phyloP scores from a whole-genome alignment of 2,113 vertebrate species.

The Ovibos moschatus region DNA sequence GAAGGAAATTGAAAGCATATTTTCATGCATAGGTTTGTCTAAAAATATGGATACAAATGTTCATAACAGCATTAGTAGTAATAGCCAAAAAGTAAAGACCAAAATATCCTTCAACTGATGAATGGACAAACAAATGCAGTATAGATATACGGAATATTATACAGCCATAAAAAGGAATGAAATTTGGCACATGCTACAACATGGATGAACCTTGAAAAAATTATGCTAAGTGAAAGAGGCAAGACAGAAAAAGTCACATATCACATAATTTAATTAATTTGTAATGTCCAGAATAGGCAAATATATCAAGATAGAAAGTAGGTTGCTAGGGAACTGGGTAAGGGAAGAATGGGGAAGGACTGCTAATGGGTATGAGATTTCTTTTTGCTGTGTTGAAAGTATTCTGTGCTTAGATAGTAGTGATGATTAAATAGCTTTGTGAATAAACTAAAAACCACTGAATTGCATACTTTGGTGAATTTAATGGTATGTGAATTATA shows the following conservation, averaged over 20 bases:
- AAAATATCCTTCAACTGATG: background rate
- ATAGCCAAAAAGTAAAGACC: background rate
- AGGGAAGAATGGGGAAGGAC: background rate
- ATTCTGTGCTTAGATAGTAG: background rate
- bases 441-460: background rate
- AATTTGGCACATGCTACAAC: background rate
- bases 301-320: background rate
- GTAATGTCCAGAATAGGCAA: background rate
- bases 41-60: background rate
- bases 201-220: background rate
- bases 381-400: background rate
- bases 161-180: background rate
- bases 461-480: background rate
- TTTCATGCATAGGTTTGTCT: background rate
- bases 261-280: background rate
- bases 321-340: background rate
- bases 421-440: background rate
- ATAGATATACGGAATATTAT: background rate
- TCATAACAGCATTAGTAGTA: background rate
- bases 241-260: background rate
- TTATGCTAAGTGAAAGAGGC: background rate
- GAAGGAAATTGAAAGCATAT: background rate
- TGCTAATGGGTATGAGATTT: background rate
- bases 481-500: background rate
- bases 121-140: background rate